Percentiles rank a stretch among this genome's conserved stretches.
Conservation (phyloP, 1,140 invertebrate genomes). For the Apolygus lucorum region DNA sequence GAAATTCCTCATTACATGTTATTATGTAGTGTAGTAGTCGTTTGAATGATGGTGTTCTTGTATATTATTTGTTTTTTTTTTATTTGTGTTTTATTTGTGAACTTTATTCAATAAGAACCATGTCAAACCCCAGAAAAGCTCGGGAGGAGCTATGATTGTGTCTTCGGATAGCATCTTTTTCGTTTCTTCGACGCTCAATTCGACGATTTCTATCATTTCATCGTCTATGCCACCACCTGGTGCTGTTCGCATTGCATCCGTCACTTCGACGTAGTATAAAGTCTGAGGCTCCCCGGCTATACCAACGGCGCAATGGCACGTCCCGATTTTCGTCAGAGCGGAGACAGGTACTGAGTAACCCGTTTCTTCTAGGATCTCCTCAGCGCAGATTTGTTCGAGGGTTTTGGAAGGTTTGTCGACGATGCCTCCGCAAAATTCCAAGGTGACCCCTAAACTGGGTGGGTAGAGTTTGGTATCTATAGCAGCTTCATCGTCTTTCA, state of each 20-base stretch:
- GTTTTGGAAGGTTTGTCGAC: background rate
- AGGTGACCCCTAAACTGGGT: background rate
- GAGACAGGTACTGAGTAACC: background rate
- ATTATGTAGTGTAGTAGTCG: too few species aligned
- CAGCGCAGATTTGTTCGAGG: background rate
- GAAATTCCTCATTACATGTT: too few species aligned
- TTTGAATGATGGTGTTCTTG: too few species aligned
- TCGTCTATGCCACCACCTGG: background rate
- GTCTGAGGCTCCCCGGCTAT: background rate
- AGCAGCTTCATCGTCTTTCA: background rate
- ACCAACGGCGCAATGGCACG: background rate
- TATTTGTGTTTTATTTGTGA: background rate
- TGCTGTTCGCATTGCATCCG: background rate
- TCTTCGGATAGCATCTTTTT: background rate
- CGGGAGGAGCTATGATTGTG: background rate
- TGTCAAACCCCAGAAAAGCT: background rate
- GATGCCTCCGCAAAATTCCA: constrained; percentile 7
- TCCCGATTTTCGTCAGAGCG: background rate
- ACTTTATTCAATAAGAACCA: constrained; percentile 7
- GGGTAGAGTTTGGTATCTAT: background rate
- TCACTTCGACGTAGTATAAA: background rate
- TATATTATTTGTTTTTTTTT: too few species aligned
- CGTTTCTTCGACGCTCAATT: background rate
- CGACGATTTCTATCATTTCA: background rate
- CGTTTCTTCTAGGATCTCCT: background rate